Percentiles rank a stretch among this genome's conserved stretches.
phyloP scores from a whole-genome alignment of 1,140 invertebrate species.

The Pemphigus obesinymphae region DNA sequence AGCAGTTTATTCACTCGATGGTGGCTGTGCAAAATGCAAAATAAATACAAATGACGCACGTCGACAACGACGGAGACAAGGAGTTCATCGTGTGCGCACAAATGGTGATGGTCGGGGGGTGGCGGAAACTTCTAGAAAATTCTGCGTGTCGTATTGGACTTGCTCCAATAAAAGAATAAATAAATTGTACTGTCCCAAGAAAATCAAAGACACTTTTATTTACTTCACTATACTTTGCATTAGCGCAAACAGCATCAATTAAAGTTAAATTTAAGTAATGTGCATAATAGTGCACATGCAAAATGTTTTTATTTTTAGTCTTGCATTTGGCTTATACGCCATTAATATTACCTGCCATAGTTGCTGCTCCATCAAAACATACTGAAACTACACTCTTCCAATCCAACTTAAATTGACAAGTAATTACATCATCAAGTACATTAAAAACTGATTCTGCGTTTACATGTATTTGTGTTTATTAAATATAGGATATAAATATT shows the following conservation, averaged over 20 bases:
- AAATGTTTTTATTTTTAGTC: neutral
- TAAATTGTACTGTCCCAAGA: neutral
- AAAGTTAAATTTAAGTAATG: neutral
- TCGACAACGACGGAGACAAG: too few relatives aligned
- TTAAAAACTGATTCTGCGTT: too few relatives aligned
- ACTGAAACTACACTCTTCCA: neutral
- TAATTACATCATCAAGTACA: too few relatives aligned
- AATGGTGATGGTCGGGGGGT: too few relatives aligned
- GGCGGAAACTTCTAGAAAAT: too few relatives aligned
- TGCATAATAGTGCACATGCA: neutral
- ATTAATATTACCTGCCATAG: neutral
- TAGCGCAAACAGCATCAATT: neutral
- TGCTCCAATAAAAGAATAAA: constrained; percentile 43
- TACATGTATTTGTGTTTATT: too few relatives aligned
- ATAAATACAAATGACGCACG: too few relatives aligned
- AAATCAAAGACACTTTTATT: neutral
- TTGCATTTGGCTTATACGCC: neutral
- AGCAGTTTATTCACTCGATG: too few relatives aligned
- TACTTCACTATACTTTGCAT: neutral
- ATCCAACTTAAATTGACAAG: too few relatives aligned
- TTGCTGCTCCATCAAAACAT: neutral
- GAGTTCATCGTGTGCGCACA: too few relatives aligned
- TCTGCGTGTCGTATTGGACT: constrained; percentile 43
- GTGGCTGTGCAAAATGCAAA: too few relatives aligned
- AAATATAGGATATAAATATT: too few relatives aligned